Conservation (phyloP, 2,797 vertebrate species). For the Crenuchus spilurus region DNA sequence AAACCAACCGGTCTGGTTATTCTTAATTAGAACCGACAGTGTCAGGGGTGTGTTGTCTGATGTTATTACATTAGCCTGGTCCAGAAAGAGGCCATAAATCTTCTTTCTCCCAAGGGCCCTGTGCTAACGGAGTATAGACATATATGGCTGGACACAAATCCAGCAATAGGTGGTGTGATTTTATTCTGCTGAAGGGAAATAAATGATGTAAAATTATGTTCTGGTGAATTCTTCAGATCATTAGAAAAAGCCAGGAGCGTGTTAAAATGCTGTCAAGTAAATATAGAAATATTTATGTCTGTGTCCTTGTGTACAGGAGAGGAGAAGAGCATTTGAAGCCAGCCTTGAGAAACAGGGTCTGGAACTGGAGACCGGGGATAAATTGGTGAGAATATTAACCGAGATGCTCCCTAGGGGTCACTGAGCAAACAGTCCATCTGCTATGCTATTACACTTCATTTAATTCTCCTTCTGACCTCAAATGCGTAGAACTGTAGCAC, state of each 20-base stretch:
- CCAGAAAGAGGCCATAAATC: background rate
- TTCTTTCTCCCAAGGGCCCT: background rate
- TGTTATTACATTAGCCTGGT: conserved; percentile 3
- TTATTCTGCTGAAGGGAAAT: too few relatives aligned
- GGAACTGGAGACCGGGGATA: conserved; percentile 90
- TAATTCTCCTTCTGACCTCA: background rate
- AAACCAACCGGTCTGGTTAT: background rate
- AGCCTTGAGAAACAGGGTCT: conserved; percentile 88
- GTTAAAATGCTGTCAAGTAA: too few relatives aligned
- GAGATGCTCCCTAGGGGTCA: conserved; percentile 60
- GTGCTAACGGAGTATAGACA: too few relatives aligned
- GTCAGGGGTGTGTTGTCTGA: background rate
- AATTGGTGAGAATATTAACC: conserved; percentile 77
- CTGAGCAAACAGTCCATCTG: background rate
- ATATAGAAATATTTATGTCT: too few relatives aligned
- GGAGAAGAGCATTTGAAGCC: conserved; percentile 89
- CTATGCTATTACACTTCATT: background rate
- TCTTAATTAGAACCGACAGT: background rate
- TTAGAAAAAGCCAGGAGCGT: too few relatives aligned
- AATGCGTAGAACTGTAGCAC: too few relatives aligned
- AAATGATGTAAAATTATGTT: too few relatives aligned
- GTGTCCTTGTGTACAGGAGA: conserved; percentile 76
- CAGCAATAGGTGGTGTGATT: too few relatives aligned
- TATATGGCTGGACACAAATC: too few relatives aligned
- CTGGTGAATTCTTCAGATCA: too few relatives aligned